These are phyloP conservation scores for Trypoxylus dichotomus DNA, from an alignment of 1,140 invertebrate species.

Conservation along the genomic window DNA sequence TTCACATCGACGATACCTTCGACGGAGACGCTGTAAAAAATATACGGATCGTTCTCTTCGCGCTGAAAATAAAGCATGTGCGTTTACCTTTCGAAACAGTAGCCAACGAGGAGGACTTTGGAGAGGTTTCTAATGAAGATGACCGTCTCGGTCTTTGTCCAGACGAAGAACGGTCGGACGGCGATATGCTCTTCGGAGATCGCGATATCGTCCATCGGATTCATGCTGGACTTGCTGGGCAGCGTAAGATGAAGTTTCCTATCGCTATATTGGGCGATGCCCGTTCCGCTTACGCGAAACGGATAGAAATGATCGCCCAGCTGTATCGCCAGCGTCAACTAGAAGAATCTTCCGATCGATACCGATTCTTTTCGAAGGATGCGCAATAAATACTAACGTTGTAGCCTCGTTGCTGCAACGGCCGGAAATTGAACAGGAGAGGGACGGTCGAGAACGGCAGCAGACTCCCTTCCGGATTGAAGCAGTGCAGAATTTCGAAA, in stretches of 20 bases:
- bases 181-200: slow-evolving; percentile 38
- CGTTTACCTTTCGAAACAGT: slow-evolving; percentile 24
- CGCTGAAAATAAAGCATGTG: background rate
- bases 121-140: slow-evolving; percentile 43
- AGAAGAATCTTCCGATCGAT: background rate
- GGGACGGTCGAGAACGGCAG: slow-evolving; percentile 25
- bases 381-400: slow-evolving; percentile 6
- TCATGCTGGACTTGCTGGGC: background rate
- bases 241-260: background rate
- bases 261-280: background rate
- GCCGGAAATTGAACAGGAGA: slow-evolving; percentile 41
- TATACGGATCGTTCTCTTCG: no score
- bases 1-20: slow-evolving; percentile 34
- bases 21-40: slow-evolving; percentile 34
- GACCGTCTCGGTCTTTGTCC: slow-evolving; percentile 35
- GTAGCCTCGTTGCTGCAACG: slow-evolving; percentile 39
- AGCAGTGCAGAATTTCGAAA: slow-evolving; percentile 40
- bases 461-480: slow-evolving; percentile 38
- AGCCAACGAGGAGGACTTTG: slow-evolving; percentile 36
- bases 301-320: background rate
- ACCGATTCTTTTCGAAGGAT: no score
- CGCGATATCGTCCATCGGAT: background rate
- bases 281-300: background rate
- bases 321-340: background rate
- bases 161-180: slow-evolving; percentile 36